Base-by-base conservation (phyloP, 2,113 vertebrate species). In the Thunnus thynnus region DNA sequence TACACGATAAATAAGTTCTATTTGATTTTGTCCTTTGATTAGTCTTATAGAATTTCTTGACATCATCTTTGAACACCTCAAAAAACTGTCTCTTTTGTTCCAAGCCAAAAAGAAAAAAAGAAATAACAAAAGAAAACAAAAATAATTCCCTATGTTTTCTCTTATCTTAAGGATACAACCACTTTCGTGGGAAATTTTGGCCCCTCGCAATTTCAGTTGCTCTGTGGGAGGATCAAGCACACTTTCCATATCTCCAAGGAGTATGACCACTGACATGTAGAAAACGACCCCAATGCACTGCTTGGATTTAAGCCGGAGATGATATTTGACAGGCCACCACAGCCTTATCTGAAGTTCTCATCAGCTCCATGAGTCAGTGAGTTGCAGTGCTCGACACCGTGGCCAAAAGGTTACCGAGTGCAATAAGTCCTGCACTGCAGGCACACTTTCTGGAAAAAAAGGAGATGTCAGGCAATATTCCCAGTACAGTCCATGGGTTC, bases 1-100 rank as follows among this genome's bases (percentile, higher is more conserved):
- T 95, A 95, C 95, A 95, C 57, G 88, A 94, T 94, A 94, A 95
- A 95, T 95, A 95, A 89, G 92, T 93, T 94, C 93, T 83, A 86
- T 90, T 86, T 48, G 67, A 84, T 88, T 86, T 73, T 81, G 85
- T 92, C 89, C 83, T 78, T 89, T 87, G 73, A 88, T 91, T 86
- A 81, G 72, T 86, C 83, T 89, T 85, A 89, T 89, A 91, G 84
- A 91, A 89, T 93, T 88, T 90, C 84, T 88, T 91, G 92, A 93
- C 92, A 94, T 92, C 88, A 93, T 93, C 89, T 89, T 88, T 89
- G 85, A 90, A 91, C 89, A 81, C 86, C 75, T 90, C 54, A 62
- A 87, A 89, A 73, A 90, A 75, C 18, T 4, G 81, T 79, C 82
- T 62, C 71, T 85, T 84, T 61, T 86, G 20, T 76, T 83, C 69